These are phyloP conservation scores for Corticium candelabrum DNA, from an alignment of 37 sponge, comb jelly and placozoan genomes.

Conservation along the genomic window DNA sequence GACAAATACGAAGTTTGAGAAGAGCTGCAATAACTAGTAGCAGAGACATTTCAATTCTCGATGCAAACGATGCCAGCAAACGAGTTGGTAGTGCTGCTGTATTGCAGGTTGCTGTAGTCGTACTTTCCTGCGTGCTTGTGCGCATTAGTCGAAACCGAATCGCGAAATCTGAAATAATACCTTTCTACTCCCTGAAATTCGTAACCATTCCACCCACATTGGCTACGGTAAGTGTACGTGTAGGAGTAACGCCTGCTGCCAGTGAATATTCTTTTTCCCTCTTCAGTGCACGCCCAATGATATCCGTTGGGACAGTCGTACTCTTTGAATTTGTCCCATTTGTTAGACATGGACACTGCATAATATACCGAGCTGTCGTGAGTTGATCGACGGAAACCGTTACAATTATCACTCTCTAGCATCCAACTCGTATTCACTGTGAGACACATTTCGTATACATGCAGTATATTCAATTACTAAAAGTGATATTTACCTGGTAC, in stretches of 20 bases:
- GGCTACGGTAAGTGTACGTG: neutral
- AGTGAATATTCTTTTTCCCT: conserved; percentile 35
- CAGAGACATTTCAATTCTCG: no score
- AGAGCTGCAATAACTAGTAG: no score
- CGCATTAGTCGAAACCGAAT: neutral
- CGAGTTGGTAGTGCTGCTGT: neutral
- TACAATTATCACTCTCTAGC: neutral
- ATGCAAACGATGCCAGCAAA: neutral
- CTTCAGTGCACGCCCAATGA: conserved; percentile 18
- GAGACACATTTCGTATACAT: no score
- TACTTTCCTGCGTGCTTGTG: neutral
- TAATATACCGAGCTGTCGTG: neutral
- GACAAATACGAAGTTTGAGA: no score
- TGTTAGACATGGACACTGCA: neutral
- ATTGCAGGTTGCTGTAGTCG: neutral
- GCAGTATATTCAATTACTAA: no score
- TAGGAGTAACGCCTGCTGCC: neutral
- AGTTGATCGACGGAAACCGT: neutral
- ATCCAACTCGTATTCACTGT: no score
- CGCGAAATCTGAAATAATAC: neutral
- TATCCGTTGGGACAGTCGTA: neutral
- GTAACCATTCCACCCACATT: neutral
- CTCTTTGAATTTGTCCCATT: neutral
- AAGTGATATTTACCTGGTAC: no score
- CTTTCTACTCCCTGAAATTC: neutral